phyloP scores from a whole-genome alignment of 2,888 invertebrate genomes.

The Tenthredo scrophulariae region DNA sequence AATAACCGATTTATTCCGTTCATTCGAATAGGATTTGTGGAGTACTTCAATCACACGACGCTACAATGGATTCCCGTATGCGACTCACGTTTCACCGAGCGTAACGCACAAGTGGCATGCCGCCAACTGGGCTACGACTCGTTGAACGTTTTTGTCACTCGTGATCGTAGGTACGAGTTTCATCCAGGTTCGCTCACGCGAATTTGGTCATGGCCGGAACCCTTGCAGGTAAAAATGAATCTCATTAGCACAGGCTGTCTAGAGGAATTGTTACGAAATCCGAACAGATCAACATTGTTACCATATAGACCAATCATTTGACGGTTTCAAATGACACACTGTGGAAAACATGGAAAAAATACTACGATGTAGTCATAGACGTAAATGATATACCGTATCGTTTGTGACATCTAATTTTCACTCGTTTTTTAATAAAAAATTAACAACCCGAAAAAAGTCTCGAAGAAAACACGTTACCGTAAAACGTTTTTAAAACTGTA shows the following conservation, averaged over 20 bases:
- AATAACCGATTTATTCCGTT: neutral
- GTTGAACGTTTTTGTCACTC: slow-evolving; percentile 92
- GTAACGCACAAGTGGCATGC: slow-evolving; percentile 98
- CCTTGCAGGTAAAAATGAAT: slow-evolving; percentile 81
- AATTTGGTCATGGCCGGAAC: slow-evolving; percentile 97
- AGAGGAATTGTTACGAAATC: neutral
- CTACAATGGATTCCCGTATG: slow-evolving; percentile 98
- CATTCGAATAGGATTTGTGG: slow-evolving; percentile 88
- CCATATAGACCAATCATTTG: too few species aligned
- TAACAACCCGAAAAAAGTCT: too few species aligned
- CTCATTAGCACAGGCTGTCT: neutral
- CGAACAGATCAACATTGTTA: neutral
- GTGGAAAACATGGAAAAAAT: too few species aligned
- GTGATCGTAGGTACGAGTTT: slow-evolving; percentile 92
- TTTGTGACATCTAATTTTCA: too few species aligned
- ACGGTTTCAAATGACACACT: too few species aligned
- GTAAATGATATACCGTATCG: too few species aligned
- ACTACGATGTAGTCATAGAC: too few species aligned
- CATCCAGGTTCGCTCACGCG: slow-evolving; percentile 92
- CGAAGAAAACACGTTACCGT: too few species aligned
- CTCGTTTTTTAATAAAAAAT: too few species aligned
- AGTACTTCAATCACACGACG: slow-evolving; percentile 97
- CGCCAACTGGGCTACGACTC: slow-evolving; percentile 94
- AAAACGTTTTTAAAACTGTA: too few species aligned
- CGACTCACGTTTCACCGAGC: slow-evolving; percentile 95